phyloP scores from a whole-genome alignment of 2,797 vertebrate species.

The Echiichthys vipera region DNA sequence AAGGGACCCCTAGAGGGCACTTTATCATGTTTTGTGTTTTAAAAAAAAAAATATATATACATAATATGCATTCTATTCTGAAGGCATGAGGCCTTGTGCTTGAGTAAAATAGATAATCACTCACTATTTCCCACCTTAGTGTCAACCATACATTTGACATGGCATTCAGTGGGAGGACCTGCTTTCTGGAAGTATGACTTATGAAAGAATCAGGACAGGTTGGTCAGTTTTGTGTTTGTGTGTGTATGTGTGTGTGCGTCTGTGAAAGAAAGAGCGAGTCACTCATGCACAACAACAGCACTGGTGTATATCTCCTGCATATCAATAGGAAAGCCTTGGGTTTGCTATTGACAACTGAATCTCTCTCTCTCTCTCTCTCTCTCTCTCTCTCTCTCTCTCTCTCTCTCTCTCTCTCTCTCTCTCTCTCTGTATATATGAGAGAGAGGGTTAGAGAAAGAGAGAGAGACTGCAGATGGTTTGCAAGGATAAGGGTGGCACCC shows the following conservation, averaged over 20 bases:
- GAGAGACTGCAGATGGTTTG: too few relatives aligned
- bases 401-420: too few relatives aligned
- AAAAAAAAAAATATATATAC: too few relatives aligned
- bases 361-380: not conserved
- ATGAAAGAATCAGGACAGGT: not conserved
- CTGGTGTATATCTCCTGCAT: constrained; percentile 67
- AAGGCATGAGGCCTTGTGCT: not conserved
- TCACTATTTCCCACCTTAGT: too few relatives aligned
- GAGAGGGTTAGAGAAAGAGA: too few relatives aligned
- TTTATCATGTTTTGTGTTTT: not conserved
- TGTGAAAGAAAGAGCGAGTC: not conserved
- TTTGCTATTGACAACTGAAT: constrained; percentile 57
- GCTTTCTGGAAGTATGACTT: not conserved
- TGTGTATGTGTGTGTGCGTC: not conserved
- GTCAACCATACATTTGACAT: too few relatives aligned
- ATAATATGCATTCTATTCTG: not conserved
- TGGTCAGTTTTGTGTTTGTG: not conserved
- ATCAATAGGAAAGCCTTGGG: constrained; percentile 52
- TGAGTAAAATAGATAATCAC: not conserved
- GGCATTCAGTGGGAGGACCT: not conserved
- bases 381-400: not conserved
- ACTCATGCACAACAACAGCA: constrained; percentile 35
- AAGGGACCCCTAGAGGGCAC: not conserved
- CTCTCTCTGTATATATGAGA: too few relatives aligned
- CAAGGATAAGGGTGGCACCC: too few relatives aligned